Percentiles rank a stretch among this genome's conserved stretches.
phyloP scores from a whole-genome alignment of 2,113 vertebrate species.

The Chionis minor region DNA sequence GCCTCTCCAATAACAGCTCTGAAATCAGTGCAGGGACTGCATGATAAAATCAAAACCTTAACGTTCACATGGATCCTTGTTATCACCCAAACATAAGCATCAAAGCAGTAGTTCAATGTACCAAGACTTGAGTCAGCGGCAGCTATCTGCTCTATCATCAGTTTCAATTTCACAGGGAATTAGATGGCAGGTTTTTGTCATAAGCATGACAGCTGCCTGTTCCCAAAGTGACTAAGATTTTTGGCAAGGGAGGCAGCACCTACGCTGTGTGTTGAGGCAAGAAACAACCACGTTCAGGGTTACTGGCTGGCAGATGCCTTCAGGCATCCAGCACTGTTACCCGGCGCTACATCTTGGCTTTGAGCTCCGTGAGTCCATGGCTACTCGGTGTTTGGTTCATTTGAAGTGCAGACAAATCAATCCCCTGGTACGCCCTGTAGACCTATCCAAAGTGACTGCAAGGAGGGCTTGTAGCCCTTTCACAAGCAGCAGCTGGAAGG shows the following conservation, averaged over 20 bases:
- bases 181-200: neutral
- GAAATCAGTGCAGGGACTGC: neutral
- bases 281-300: accelerated
- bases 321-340: neutral
- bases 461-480: neutral
- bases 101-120: neutral
- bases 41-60: neutral
- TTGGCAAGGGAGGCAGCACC: neutral
- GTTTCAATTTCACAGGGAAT: neutral
- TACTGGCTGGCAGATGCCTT: neutral
- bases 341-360: neutral
- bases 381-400: accelerated
- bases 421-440: neutral
- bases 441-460: neutral
- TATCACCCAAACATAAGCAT: neutral
- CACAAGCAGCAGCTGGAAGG: neutral
- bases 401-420: neutral
- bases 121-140: neutral
- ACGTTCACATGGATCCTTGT: neutral
- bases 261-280: neutral
- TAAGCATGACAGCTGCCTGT: neutral
- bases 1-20: neutral
- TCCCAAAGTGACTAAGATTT: neutral
- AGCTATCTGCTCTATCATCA: neutral
- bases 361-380: neutral